Base-by-base conservation (phyloP, 64 coral and sea anemone species). In the Trachythela sp. region DNA sequence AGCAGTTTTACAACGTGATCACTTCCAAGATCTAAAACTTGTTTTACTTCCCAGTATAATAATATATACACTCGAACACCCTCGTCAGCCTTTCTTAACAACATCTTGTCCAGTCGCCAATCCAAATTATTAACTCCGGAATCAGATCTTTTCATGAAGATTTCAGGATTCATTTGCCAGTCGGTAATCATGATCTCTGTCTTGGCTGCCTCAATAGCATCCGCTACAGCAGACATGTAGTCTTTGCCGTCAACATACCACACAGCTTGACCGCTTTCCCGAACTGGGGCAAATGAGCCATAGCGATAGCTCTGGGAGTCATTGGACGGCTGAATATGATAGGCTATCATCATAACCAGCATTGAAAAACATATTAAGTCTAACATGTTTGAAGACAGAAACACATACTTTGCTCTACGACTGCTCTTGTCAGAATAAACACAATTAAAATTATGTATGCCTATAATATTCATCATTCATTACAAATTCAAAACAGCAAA, bases 171-270 rank as follows among this genome's bases (percentile, higher is more conserved):
- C 31, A 90, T 49, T 90, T 90, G 88, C 88, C 88, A 90, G 88
- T 85, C 88, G 35, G 88, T 90, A 31, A 90, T 90, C 14, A 84
- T 54, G 10, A 90, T 90, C 36, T 90, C 88, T 39, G 27, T 56
- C 18, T 84, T 49, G 1, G 88, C 72, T 40, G 75, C 41, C 50
- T 90, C 77, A 41, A 86, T 86, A 27, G 89, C 38, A 51, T 91
- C 89, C n/a, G 89, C 89, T 40, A 91, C 89, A 52, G 38, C 89
- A 40, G 83, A 85, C 89, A 91, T 91, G 40, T 91, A 91, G 39
- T 91, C 84, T 91, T 91, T 15, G n/a, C 89, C 89, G 77, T 91
- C 89, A 22, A 91, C 83, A 91, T 70, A 86, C 89, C 89, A 91
- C 36, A 15, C 85, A n/a, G 84, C 83, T 70, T 71, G 39, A 22